Evolutionary conservation across 2,888 invertebrate genomes (phyloP).

Genomic region (Allacma fusca): DNA sequence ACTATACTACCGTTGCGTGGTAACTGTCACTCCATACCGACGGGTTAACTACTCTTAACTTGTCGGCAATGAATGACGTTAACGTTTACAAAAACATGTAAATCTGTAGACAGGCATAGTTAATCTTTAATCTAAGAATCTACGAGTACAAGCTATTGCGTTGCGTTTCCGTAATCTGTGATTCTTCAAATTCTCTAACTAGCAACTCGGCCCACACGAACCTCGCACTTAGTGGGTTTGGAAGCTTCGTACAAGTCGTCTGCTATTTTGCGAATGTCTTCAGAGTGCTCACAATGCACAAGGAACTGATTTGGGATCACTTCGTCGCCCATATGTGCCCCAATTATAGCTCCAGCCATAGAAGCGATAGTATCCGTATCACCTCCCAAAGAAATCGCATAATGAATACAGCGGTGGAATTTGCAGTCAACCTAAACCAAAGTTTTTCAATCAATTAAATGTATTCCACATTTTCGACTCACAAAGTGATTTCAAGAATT

Average conservation of each 20-base stretch:
- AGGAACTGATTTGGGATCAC: conserved; percentile 67
- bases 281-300: conserved; percentile 71
- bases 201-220: neutral
- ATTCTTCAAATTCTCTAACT: neutral
- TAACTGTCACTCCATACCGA: too few relatives aligned
- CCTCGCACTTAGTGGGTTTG: neutral
- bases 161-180: too few relatives aligned
- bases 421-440: conserved; percentile 68
- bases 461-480: neutral
- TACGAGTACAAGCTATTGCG: too few relatives aligned
- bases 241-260: conserved; percentile 66
- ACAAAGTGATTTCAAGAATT: neutral
- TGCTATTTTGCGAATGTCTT: conserved; percentile 68
- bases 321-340: conserved; percentile 73
- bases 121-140: too few relatives aligned
- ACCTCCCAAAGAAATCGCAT: conserved; percentile 76
- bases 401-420: conserved; percentile 73
- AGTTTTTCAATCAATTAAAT: conserved; percentile 1
- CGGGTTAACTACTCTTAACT: too few relatives aligned
- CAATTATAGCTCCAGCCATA: conserved; percentile 77
- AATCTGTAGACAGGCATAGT: too few relatives aligned
- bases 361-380: conserved; percentile 81
- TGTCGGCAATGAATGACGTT: too few relatives aligned
- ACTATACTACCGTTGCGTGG: too few relatives aligned
- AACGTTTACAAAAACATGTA: too few relatives aligned